These are phyloP conservation scores for Clinocottus analis DNA, from an alignment of 2,113 vertebrate genomes.

Conservation along the genomic window DNA sequence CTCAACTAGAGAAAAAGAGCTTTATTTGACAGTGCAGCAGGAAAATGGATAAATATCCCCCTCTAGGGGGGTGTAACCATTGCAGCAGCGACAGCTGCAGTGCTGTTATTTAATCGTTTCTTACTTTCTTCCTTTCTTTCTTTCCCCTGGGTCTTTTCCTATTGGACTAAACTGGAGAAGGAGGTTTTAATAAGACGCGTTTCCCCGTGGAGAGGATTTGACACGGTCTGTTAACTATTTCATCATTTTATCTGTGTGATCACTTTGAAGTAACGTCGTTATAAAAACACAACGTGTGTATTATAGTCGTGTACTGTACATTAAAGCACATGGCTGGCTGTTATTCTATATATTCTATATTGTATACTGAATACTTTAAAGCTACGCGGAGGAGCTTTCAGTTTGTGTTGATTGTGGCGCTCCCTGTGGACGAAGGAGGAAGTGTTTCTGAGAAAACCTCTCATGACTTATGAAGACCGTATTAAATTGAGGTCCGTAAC, in stretches of 20 bases:
- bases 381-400: no score
- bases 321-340: background rate
- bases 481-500: no score
- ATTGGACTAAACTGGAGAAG: background rate
- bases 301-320: background rate
- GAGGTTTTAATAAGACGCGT: background rate
- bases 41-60: slow-evolving; percentile 40
- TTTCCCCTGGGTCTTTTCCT: background rate
- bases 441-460: no score
- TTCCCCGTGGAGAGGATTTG: background rate
- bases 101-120: background rate
- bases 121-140: background rate
- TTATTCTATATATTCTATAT: slow-evolving; percentile 1
- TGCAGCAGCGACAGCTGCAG: background rate
- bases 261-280: background rate
- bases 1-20: background rate
- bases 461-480: no score
- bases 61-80: slow-evolving; percentile 35
- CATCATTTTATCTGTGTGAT: background rate
- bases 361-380: background rate
- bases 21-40: background rate
- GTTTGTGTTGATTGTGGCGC: background rate
- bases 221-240: background rate
- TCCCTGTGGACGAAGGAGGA: background rate
- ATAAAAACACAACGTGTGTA: background rate